Evolutionary conservation across 92 coral and sea anemone species (phyloP), one percentile per base, ranked within the genome.

Genomic region (Nematostella vectensis): DNA sequence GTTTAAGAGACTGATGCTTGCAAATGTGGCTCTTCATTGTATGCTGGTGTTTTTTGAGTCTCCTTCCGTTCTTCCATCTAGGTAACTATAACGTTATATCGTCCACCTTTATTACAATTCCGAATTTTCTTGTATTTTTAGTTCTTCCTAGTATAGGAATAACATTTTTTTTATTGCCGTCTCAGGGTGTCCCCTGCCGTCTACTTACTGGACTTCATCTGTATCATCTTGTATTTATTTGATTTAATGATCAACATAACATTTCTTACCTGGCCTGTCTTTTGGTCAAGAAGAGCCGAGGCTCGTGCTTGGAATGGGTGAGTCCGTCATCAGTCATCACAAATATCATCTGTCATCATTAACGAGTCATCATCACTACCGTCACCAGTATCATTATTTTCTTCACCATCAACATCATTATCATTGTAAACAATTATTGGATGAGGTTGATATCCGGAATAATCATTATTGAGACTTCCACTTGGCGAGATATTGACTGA

Each of bases 251-350:
- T 85, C 42, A 81, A 80, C 58, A 71, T 80, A 1, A 76, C 64
- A 21, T 85, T 85, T 55, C 77, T 85, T 20, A 85, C 95, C 1
- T 85, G 95, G 95, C 84, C 95, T 16, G 88, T 85, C 8, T 85
- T 85, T 59, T 85, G 95, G 95, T 80, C 95, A 2, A 69, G 72
- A 54, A 71, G 78, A 27, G 83, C 88, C 11, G 95, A 85, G 31
- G 88, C 81, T 44, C 72, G 95, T 13, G 71, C 68, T 42, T 85
- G 95, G 95, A 85, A 85, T 70, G 95, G 95, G 95, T 85, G 59
- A 39, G 84, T 54, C 16, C 13, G 15, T 15, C n/a, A n/a, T n/a
- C n/a, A n/a, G n/a, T n/a, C 42, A 36, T 8, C 8, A 36, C 15
- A 36, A 36, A 36, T 36, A 36, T 15, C 8, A 36, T 36, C 8